phyloP scores from a whole-genome alignment of 2,797 vertebrate species.

The Myiotriccus ornatus region DNA sequence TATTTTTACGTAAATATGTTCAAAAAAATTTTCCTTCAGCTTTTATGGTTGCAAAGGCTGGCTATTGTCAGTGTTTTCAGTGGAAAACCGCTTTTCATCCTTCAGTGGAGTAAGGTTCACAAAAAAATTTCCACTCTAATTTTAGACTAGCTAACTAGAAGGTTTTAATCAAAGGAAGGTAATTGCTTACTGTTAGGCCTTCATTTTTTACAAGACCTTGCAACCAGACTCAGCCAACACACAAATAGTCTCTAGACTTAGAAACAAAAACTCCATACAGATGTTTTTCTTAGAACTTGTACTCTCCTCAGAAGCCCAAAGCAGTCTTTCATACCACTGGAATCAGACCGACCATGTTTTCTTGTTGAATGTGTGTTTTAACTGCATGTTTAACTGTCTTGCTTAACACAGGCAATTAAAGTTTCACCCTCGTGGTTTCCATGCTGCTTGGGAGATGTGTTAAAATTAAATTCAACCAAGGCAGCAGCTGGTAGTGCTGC shows the following conservation, averaged over 20 bases:
- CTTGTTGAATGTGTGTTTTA: neutral
- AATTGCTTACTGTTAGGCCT: neutral
- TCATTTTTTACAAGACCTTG: neutral
- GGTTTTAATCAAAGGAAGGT: neutral
- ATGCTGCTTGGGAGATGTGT: neutral
- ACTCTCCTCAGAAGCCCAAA: neutral
- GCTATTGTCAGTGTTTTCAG: neutral
- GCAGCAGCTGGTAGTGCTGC: neutral
- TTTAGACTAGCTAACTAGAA: slow-evolving; percentile 5
- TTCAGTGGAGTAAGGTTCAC: neutral
- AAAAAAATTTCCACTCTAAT: neutral
- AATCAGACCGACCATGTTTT: neutral
- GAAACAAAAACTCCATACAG: slow-evolving; percentile 12
- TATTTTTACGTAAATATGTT: neutral
- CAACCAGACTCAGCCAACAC: neutral
- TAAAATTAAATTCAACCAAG: slow-evolving; percentile 1
- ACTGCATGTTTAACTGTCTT: neutral
- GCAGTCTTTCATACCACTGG: neutral
- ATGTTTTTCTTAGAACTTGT: neutral
- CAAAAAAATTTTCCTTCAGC: neutral
- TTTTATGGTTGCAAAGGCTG: neutral
- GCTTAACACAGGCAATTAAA: neutral
- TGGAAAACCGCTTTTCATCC: slow-evolving; percentile 9
- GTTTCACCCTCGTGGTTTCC: neutral
- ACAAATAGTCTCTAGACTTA: neutral